A percentile compares a stretch with the other conserved stretches of the same genome.
These are phyloP conservation scores for Chironomus riparius DNA, from an alignment of 2,888 invertebrate genomes.

Conservation along the genomic window DNA sequence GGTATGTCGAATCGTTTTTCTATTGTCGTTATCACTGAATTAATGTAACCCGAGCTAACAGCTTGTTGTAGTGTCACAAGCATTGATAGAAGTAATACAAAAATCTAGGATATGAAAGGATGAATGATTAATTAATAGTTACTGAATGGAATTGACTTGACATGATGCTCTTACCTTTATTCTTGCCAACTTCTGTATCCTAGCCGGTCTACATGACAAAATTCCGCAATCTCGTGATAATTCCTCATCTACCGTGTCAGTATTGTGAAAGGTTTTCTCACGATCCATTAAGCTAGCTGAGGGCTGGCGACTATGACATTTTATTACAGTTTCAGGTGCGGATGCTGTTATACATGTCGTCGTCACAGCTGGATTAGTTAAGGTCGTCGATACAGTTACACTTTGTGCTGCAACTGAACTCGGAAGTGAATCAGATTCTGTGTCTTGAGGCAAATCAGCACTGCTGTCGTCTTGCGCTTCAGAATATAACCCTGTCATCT, in stretches of 20 bases:
- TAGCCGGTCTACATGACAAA: constrained; percentile 72
- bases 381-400: constrained; percentile 28
- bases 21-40: constrained; percentile 93
- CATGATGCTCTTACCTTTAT: constrained; percentile 57
- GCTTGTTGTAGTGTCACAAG: constrained; percentile 86
- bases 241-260: constrained; percentile 57
- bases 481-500: constrained; percentile 77
- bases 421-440: constrained; percentile 44
- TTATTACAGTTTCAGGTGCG: constrained; percentile 40
- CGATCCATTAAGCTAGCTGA: constrained; percentile 61
- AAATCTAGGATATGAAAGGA: constrained; percentile 56
- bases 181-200: constrained; percentile 79
- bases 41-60: constrained; percentile 83
- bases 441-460: constrained; percentile 45
- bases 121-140: neutral
- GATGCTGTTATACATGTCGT: constrained; percentile 37
- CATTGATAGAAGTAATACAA: constrained; percentile 79
- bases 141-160: neutral
- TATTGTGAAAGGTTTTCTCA: constrained; percentile 36
- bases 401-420: constrained; percentile 33
- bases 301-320: constrained; percentile 76
- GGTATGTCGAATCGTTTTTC: constrained; percentile 93
- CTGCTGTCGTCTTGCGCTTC: constrained; percentile 56
- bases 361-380: neutral
- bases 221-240: constrained; percentile 76